phyloP scores from a whole-genome alignment of 2,797 vertebrate species.

The Notamacropus eugenii region DNA sequence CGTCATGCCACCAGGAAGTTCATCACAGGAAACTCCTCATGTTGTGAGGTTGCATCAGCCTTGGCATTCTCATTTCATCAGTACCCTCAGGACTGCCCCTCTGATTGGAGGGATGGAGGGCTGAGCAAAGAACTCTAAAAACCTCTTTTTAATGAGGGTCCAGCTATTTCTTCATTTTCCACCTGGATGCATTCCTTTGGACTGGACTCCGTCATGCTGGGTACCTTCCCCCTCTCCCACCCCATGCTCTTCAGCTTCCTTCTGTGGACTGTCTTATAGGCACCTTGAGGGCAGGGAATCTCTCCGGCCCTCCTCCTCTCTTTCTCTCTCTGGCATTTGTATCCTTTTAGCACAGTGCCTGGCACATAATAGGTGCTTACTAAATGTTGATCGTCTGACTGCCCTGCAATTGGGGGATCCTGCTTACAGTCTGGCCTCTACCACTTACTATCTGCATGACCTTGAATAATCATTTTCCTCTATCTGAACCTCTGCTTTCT shows the following conservation, averaged over 20 bases:
- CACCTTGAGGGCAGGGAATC: background rate
- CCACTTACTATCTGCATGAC: background rate
- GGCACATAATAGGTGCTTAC: background rate
- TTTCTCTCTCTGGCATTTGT: no score
- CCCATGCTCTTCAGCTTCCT: background rate
- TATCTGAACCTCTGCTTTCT: background rate
- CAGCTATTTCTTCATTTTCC: background rate
- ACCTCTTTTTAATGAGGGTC: background rate
- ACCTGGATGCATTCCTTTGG: background rate
- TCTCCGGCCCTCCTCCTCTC: background rate
- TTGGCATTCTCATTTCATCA: background rate
- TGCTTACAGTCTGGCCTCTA: background rate
- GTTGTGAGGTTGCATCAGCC: background rate
- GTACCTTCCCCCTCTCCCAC: background rate
- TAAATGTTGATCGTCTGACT: background rate
- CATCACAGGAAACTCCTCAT: background rate
- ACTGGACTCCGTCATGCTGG: background rate
- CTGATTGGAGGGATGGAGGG: background rate
- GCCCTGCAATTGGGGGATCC: background rate
- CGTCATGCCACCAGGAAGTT: background rate
- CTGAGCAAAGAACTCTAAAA: background rate
- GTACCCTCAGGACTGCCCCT: background rate
- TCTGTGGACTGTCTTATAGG: background rate
- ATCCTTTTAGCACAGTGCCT: background rate
- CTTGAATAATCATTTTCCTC: background rate